These are phyloP conservation scores for Larimichthys polyactis DNA, from an alignment of 2,113 vertebrate species.

Conservation along the genomic window DNA sequence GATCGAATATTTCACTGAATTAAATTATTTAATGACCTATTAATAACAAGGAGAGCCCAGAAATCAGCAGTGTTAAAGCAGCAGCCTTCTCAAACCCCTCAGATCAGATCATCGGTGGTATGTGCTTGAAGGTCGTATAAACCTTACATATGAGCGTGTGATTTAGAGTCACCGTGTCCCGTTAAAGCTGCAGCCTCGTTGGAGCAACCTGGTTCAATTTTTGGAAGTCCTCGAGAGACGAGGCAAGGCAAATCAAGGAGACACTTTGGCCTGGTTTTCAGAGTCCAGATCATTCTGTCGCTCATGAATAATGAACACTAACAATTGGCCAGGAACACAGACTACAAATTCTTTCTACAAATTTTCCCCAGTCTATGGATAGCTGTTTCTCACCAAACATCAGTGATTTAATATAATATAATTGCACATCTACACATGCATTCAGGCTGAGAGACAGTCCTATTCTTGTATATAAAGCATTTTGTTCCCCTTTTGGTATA, in stretches of 20 bases:
- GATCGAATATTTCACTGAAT: background rate
- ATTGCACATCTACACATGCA: too few relatives aligned
- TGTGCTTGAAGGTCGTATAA: background rate
- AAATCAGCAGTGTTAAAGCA: background rate
- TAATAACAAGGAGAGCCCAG: background rate
- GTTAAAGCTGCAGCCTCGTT: conserved; percentile 11
- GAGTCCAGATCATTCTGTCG: conserved; percentile 55
- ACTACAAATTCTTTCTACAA: too few relatives aligned
- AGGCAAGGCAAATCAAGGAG: conserved; percentile 19
- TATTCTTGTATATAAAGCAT: background rate
- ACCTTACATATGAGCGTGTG: background rate
- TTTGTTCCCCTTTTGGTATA: background rate
- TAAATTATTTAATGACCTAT: background rate
- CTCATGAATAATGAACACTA: conserved; percentile 58
- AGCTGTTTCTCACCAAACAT: background rate
- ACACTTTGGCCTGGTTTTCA: conserved; percentile 53
- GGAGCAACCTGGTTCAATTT: conserved; percentile 11
- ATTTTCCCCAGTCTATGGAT: background rate
- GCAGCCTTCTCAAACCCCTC: background rate
- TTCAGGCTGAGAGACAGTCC: background rate
- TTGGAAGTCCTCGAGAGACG: conserved; percentile 48
- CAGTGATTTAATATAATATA: background rate
- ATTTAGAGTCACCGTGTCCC: background rate
- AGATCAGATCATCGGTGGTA: background rate
- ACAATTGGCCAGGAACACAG: background rate